Percentiles rank a stretch among this genome's conserved stretches.
Evolutionary conservation across 2,797 vertebrate genomes (phyloP).

Genomic region (Taenioides sp.): DNA sequence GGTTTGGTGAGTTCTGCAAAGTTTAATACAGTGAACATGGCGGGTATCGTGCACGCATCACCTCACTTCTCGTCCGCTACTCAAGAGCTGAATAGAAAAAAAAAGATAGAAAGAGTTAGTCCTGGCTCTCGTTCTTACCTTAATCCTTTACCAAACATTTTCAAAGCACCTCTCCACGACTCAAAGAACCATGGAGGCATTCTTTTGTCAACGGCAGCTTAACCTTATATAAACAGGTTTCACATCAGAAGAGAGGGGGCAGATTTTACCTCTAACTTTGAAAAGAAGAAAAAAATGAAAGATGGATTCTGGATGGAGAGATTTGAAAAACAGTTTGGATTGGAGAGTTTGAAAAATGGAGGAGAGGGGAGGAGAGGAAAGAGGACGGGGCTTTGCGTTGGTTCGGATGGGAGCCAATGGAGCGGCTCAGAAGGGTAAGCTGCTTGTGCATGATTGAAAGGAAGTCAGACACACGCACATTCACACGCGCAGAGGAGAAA

Average conservation of each 20-base stretch:
- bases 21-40: constrained; percentile 32
- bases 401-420: constrained; percentile 61
- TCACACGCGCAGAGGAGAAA: constrained; percentile 20
- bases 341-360: constrained; percentile 30
- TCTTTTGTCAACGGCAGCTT: constrained; percentile 70
- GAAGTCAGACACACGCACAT: constrained; percentile 34
- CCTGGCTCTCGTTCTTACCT: constrained; percentile 67
- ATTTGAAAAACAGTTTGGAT: constrained; percentile 60
- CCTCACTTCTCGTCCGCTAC: constrained; percentile 44
- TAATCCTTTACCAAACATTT: constrained; percentile 72
- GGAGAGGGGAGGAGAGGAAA: constrained; percentile 14
- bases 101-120: constrained; percentile 58
- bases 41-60: constrained; percentile 38
- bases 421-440: constrained; percentile 72
- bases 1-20: constrained; percentile 36
- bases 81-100: constrained; percentile 40
- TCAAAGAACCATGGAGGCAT: constrained; percentile 60
- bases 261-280: constrained; percentile 51
- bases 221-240: constrained; percentile 73
- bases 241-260: constrained; percentile 17
- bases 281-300: constrained; percentile 40
- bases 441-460: constrained; percentile 66
- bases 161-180: constrained; percentile 60
- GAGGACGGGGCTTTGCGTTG: constrained; percentile 45
- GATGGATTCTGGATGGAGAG: constrained; percentile 20